Conservation (phyloP, 2,888 invertebrate species). For the Thera obeliscata region DNA sequence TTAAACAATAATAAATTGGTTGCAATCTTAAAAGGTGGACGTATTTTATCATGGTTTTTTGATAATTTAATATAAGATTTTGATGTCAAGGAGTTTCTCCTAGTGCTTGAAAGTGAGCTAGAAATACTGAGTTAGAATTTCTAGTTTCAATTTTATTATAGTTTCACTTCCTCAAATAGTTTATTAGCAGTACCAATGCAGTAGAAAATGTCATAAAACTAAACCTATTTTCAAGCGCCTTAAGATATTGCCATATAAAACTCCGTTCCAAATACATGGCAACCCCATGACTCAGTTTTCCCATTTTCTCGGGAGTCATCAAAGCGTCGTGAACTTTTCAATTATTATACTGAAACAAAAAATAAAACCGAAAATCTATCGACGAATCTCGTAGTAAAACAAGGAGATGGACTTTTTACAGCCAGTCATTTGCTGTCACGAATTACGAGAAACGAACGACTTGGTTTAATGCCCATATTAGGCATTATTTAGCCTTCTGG, state of each 20-base stretch:
- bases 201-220: too few relatives aligned
- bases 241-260: neutral
- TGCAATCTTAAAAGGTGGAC: neutral
- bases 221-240: too few relatives aligned
- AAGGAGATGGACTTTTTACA: conserved; percentile 44
- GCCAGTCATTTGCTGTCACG: conserved; percentile 42
- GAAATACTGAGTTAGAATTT: too few relatives aligned
- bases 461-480: conserved; percentile 41
- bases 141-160: too few relatives aligned
- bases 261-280: neutral
- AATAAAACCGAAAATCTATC: conserved; percentile 29
- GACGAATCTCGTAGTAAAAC: conserved; percentile 39
- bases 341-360: conserved; percentile 18
- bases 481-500: conserved; percentile 29
- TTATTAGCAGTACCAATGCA: too few relatives aligned
- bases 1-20: neutral
- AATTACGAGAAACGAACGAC: conserved; percentile 40
- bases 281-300: neutral
- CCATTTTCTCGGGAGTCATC: conserved; percentile 9
- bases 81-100: too few relatives aligned
- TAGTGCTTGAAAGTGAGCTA: too few relatives aligned
- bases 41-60: too few relatives aligned
- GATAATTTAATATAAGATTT: too few relatives aligned
- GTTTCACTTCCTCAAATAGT: too few relatives aligned
- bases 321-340: conserved; percentile 23